Conservation (phyloP, 2,113 vertebrate species). For the Aramus guarauna region DNA sequence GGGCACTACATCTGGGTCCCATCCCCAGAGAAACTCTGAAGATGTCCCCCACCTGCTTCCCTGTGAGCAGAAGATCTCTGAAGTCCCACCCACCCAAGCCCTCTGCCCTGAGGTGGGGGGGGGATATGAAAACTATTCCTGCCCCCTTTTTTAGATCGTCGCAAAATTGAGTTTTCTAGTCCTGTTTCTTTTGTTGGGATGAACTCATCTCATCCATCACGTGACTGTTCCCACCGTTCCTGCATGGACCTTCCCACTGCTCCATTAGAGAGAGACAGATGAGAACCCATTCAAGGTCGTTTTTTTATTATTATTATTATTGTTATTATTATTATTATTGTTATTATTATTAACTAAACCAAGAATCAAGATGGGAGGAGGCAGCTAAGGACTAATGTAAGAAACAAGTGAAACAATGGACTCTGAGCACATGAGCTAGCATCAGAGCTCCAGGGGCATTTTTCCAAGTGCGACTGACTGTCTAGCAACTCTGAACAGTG, state of each 20-base stretch:
- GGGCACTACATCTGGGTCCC: slow-evolving; percentile 99
- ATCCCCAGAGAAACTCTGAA: slow-evolving; percentile 98
- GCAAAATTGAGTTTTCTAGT: slow-evolving; percentile 98
- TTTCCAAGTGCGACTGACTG: slow-evolving; percentile 58
- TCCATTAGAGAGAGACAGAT: slow-evolving; percentile 72
- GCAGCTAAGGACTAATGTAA: slow-evolving; percentile 64
- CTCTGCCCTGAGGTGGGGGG: slow-evolving; percentile 65
- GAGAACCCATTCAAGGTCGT: slow-evolving; percentile 84
- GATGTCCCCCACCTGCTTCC: slow-evolving; percentile 71
- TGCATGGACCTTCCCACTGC: slow-evolving; percentile 92
- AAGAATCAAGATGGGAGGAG: slow-evolving; percentile 76
- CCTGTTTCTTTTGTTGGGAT: slow-evolving; percentile 91
- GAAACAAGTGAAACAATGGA: slow-evolving; percentile 38
- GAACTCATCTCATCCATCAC: slow-evolving; percentile 90
- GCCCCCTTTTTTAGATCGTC: slow-evolving; percentile 93
- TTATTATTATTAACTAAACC: slow-evolving; percentile 77
- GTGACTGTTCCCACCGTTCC: slow-evolving; percentile 90
- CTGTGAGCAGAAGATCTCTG: slow-evolving; percentile 77
- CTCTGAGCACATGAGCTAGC: slow-evolving; percentile 40
- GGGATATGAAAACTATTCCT: slow-evolving; percentile 74
- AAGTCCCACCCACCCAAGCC: slow-evolving; percentile 75
- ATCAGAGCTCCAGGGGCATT: slow-evolving; percentile 56
- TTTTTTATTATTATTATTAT: slow-evolving; percentile 60
- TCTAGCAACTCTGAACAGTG: slow-evolving; percentile 51
- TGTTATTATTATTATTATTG: slow-evolving; percentile 70